Base-by-base conservation (phyloP, 2,888 invertebrate genomes). In the Stenurella melanura region DNA sequence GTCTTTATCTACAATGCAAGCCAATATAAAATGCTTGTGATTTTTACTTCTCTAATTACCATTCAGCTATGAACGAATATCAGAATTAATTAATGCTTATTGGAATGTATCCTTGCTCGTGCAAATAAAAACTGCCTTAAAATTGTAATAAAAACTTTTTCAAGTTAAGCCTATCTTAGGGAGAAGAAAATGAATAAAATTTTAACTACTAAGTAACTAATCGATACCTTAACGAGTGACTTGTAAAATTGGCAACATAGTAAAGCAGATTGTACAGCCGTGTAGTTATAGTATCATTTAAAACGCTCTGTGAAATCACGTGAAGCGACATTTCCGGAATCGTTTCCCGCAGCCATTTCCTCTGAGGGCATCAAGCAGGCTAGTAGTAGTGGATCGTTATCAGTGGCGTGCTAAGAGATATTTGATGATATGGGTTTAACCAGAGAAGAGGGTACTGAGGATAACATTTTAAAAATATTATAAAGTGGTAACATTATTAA, bases 321-420 rank as follows among this genome's bases (percentile, higher is more conserved):
- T 81, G 83, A 76, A 83, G 83, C 82, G 83, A 83, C 83, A 83
- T 82, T 83, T 84, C 84, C 84, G 78, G 79, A 82, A 83, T 78
- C 83, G 81, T 77, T 83, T 84, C 82, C 83, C 82, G 77, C 83
- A 81, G 79, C 79, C 82, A 81, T 84, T 84, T 84, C 83, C 83
- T 81, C 72, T 63, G 58, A 75, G 74, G 77, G 80, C 58, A 26
- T 57, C 57, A 34, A 17, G 26, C 61, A 30, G 75, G 77, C 79
- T 81, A 77, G 75, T 71, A 77, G 75, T 71, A 74, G 64, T 63
- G 78, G 77, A 81, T 83, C 81, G 81, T 82, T 82, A 83, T 81
- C 80, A 60, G 63, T 67, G 58, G 58, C 58, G 58, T 58, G n/a
- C 64, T 30, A 34, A 34, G 38, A 38, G 63, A 18, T 30, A 15